phyloP scores from a whole-genome alignment of 2,113 vertebrate genomes.

The Mastomys natalensis region DNA sequence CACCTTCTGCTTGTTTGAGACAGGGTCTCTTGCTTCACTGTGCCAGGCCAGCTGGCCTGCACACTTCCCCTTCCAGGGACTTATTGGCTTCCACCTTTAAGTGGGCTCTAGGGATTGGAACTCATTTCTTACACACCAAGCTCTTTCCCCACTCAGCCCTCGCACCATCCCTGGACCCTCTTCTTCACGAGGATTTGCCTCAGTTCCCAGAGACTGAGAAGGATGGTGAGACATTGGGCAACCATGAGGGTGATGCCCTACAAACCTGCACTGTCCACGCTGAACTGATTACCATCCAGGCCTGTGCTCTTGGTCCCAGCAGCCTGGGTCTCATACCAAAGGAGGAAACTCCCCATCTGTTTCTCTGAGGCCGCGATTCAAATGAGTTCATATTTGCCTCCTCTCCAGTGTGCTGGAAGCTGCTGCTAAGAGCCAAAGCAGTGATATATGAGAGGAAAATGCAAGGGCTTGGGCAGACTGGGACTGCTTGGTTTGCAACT shows the following conservation, averaged over 20 bases:
- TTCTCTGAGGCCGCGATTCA: constrained; percentile 18
- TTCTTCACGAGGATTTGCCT: neutral
- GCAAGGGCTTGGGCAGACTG: neutral
- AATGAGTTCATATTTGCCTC: neutral
- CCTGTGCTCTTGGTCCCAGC: neutral
- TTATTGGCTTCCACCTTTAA: neutral
- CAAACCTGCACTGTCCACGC: neutral
- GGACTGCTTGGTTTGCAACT: neutral
- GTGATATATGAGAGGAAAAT: neutral
- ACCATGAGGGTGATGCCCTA: accelerated
- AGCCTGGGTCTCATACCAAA: neutral
- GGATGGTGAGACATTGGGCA: neutral
- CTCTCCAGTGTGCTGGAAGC: neutral
- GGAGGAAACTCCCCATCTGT: neutral
- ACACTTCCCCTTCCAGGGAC: neutral
- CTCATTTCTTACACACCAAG: neutral
- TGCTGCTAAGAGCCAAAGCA: neutral
- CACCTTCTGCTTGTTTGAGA: neutral
- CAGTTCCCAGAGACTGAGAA: neutral
- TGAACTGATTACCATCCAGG: neutral
- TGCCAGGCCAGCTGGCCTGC: neutral
- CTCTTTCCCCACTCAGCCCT: neutral
- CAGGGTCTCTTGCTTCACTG: neutral
- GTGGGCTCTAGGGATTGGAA: neutral
- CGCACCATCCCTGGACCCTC: neutral